These are phyloP conservation scores for Cecropterus lyciades DNA, from an alignment of 1,140 invertebrate species.

Conservation along the genomic window DNA sequence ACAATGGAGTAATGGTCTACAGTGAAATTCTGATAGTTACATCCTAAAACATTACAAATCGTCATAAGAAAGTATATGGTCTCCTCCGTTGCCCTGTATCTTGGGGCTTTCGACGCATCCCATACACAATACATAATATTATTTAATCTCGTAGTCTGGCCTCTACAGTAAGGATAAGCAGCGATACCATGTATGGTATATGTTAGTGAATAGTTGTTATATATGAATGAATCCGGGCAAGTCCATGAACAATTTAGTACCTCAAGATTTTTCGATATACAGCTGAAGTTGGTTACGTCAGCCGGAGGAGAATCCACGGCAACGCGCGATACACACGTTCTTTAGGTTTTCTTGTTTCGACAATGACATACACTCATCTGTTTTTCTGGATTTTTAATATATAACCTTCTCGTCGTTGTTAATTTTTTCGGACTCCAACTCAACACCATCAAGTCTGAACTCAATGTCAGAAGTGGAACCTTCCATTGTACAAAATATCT, in stretches of 20 bases:
- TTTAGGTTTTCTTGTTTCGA: slow-evolving; percentile 6
- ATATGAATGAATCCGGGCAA: slow-evolving; percentile 69
- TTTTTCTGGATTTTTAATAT: slow-evolving; percentile 56
- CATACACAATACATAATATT: slow-evolving; percentile 72
- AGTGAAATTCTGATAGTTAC: slow-evolving; percentile 73
- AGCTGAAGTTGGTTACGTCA: slow-evolving; percentile 86
- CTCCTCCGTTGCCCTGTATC: slow-evolving; percentile 87
- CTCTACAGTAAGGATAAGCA: background rate
- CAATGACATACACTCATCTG: slow-evolving; percentile 58
- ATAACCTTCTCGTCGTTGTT: slow-evolving; percentile 68
- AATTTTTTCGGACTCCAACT: slow-evolving; percentile 53
- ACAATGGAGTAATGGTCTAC: slow-evolving; percentile 87
- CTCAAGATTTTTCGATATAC: slow-evolving; percentile 88
- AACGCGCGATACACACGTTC: slow-evolving; percentile 60
- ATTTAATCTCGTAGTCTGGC: background rate
- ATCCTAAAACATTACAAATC: slow-evolving; percentile 85
- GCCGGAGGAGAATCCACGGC: slow-evolving; percentile 76
- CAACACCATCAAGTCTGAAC: slow-evolving; percentile 48
- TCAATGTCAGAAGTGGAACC: slow-evolving; percentile 56
- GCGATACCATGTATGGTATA: slow-evolving; percentile 72
- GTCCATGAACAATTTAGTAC: slow-evolving; percentile 88
- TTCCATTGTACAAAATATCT: slow-evolving; percentile 68
- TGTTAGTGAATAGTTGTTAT: slow-evolving; percentile 84
- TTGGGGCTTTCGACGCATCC: slow-evolving; percentile 84
- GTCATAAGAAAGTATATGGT: slow-evolving; percentile 84